These are phyloP conservation scores for Hirtodrosophila confusa DNA, from an alignment of 2,888 invertebrate genomes.

Conservation along the genomic window DNA sequence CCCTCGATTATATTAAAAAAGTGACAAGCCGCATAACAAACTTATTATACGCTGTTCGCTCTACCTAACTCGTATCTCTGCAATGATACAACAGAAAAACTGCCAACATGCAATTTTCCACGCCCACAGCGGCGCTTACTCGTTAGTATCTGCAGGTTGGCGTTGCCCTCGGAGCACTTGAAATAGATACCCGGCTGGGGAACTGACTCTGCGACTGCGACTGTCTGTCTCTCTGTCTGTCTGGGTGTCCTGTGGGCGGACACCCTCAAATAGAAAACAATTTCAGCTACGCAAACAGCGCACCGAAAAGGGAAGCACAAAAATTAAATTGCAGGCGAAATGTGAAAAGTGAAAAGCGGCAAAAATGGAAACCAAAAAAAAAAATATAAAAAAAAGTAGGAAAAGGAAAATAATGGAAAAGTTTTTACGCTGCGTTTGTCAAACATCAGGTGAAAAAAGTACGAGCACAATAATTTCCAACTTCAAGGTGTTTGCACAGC, in stretches of 20 bases:
- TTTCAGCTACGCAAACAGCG: slow-evolving; percentile 71
- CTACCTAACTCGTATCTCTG: neutral
- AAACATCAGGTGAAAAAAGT: slow-evolving; percentile 26
- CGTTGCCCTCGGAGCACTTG: slow-evolving; percentile 49
- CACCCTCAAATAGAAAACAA: slow-evolving; percentile 79
- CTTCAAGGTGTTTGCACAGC: slow-evolving; percentile 40
- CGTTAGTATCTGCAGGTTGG: slow-evolving; percentile 58
- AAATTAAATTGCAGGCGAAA: slow-evolving; percentile 69
- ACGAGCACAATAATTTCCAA: slow-evolving; percentile 37
- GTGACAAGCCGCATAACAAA: slow-evolving; percentile 13
- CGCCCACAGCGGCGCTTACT: slow-evolving; percentile 61
- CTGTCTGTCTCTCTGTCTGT: slow-evolving; percentile 2
- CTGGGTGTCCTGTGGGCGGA: slow-evolving; percentile 23
- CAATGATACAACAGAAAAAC: slow-evolving; percentile 19
- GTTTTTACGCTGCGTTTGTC: slow-evolving; percentile 34
- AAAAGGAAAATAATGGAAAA: slow-evolving; percentile 24
- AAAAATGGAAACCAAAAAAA: slow-evolving; percentile 24
- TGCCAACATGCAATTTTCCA: slow-evolving; percentile 62
- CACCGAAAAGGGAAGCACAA: slow-evolving; percentile 51
- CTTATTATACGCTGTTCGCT: neutral
- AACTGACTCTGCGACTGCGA: slow-evolving; percentile 36
- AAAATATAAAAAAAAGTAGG: slow-evolving; percentile 27
- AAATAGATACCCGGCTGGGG: slow-evolving; percentile 60
- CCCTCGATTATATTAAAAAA: neutral
- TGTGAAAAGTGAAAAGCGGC: slow-evolving; percentile 41